Evolutionary conservation across 2,797 vertebrate genomes (phyloP).

Genomic region (Pangasius mekongensis): DNA sequence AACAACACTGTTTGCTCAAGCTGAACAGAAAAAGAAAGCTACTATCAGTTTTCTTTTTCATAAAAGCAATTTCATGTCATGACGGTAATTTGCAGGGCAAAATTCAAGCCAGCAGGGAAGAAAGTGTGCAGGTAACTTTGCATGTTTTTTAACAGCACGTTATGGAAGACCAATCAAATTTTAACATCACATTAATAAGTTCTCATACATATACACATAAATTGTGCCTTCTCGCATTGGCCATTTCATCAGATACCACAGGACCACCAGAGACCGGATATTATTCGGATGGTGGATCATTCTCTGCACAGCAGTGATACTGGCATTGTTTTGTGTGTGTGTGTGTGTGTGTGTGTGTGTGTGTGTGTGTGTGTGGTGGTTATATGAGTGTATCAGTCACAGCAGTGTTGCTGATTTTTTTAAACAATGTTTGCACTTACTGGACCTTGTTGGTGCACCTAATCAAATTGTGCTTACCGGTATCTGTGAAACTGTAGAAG

Average conservation of each 20-base stretch:
- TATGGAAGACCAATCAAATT: background rate
- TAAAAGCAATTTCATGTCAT: constrained; percentile 2
- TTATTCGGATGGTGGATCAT: constrained; percentile 4
- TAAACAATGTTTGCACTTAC: background rate
- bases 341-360: background rate
- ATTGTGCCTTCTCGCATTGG: background rate
- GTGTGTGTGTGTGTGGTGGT: background rate
- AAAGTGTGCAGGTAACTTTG: background rate
- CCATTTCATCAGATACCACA: constrained; percentile 8
- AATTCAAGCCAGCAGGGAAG: constrained; percentile 11
- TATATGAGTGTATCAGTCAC: background rate
- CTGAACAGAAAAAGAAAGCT: background rate
- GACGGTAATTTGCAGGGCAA: background rate
- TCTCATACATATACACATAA: background rate
- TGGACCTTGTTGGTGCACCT: background rate
- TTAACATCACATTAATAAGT: background rate
- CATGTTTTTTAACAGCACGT: background rate
- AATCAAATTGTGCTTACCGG: background rate
- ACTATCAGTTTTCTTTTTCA: background rate
- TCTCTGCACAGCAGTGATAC: constrained; percentile 18
- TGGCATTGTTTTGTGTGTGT: background rate
- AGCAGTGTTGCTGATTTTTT: background rate
- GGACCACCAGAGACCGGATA: background rate
- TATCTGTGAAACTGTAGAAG: background rate
- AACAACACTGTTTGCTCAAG: background rate